A percentile compares a stretch with the other conserved stretches of the same genome.
phyloP scores from a whole-genome alignment of 2,888 invertebrate species.

The Dione juno region DNA sequence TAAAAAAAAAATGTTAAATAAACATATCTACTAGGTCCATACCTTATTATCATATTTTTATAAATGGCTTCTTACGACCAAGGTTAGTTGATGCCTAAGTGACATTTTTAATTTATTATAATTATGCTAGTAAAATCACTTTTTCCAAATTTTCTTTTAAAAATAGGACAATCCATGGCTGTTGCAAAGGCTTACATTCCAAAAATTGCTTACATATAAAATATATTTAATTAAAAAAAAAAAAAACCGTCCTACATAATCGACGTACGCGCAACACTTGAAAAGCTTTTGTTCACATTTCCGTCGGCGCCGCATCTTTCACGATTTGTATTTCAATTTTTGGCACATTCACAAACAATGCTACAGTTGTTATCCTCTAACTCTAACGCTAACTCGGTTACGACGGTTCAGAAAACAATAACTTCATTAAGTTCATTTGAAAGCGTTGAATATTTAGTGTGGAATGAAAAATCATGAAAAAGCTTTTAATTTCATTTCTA shows the following conservation, averaged over 20 bases:
- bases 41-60: too few relatives aligned
- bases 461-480: not conserved
- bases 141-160: too few relatives aligned
- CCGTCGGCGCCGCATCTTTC: constrained; percentile 31
- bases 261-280: constrained; percentile 24
- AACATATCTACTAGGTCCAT: too few relatives aligned
- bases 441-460: constrained; percentile 9
- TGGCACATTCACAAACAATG: constrained; percentile 28
- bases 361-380: constrained; percentile 17
- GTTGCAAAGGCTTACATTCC: too few relatives aligned
- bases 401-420: not conserved
- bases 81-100: too few relatives aligned
- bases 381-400: constrained; percentile 4
- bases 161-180: too few relatives aligned
- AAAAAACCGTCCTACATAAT: not conserved
- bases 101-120: too few relatives aligned
- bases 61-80: too few relatives aligned
- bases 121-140: too few relatives aligned
- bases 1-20: too few relatives aligned
- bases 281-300: constrained; percentile 37
- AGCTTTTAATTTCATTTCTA: constrained; percentile 8
- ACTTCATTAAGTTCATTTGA: constrained; percentile 16
- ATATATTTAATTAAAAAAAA: too few relatives aligned
- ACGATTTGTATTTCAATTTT: constrained; percentile 37
- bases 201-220: too few relatives aligned